A percentile compares a stretch with the other conserved stretches of the same genome.
phyloP scores from a whole-genome alignment of 2,888 invertebrate genomes.

The Nephrotoma guestfalica region DNA sequence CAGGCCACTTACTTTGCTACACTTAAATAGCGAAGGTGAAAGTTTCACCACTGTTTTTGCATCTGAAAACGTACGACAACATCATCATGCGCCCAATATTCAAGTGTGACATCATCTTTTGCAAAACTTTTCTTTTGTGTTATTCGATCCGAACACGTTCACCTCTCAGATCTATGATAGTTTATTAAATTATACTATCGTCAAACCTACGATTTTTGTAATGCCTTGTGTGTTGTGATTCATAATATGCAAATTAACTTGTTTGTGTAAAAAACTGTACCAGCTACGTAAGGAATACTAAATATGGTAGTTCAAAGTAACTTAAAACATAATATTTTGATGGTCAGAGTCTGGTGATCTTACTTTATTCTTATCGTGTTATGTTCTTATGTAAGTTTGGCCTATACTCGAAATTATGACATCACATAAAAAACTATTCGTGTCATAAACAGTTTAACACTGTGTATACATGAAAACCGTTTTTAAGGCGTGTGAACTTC shows the following conservation, averaged over 20 bases:
- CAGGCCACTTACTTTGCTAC: not conserved
- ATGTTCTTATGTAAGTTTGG: not conserved
- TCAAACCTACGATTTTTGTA: not conserved
- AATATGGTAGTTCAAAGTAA: not conserved
- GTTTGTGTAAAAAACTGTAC: not conserved
- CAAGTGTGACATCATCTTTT: not conserved
- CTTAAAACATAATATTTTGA: not conserved
- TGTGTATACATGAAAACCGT: not conserved
- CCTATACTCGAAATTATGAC: not conserved
- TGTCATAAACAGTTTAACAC: not conserved
- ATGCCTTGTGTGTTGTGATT: not conserved
- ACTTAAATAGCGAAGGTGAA: not conserved
- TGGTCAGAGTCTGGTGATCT: not conserved
- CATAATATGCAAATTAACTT: not conserved
- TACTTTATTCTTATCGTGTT: not conserved
- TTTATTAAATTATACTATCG: not conserved
- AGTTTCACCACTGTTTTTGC: not conserved
- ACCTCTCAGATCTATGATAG: not conserved
- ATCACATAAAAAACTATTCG: not conserved
- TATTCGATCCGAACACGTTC: not conserved
- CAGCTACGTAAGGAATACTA: not conserved
- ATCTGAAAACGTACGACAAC: not conserved
- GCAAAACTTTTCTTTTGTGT: not conserved
- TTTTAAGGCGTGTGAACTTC: not conserved
- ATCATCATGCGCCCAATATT: not conserved